A percentile compares a stretch with the other conserved stretches of the same genome.
Conservation (phyloP, 1,140 invertebrate genomes). For the Apis cerana region DNA sequence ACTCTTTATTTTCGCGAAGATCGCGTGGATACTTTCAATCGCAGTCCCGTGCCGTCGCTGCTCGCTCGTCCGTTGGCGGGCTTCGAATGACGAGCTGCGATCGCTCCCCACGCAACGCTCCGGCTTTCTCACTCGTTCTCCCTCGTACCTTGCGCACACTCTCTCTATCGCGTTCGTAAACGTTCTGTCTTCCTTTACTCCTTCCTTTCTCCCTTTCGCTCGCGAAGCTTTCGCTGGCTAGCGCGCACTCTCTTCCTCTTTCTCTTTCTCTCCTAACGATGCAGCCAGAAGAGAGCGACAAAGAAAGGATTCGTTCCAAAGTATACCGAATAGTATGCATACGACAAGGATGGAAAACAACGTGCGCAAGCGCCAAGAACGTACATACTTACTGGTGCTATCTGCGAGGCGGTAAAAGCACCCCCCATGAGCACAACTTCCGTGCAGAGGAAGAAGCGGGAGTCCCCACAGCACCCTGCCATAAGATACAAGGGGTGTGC, state of each 20-base stretch:
- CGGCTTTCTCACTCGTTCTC: constrained; percentile 60
- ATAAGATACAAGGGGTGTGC: constrained; percentile 45
- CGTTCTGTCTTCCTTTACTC: constrained; percentile 26
- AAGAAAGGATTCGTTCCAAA: constrained; percentile 4
- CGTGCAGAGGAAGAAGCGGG: constrained; percentile 59
- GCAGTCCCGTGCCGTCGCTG: constrained; percentile 74
- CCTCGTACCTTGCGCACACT: constrained; percentile 48
- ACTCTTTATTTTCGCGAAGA: constrained; percentile 53
- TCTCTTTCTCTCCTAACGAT: constrained; percentile 16
- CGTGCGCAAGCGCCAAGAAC: constrained; percentile 67
- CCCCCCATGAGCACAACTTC: constrained; percentile 65
- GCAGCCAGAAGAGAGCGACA: constrained; percentile 27
- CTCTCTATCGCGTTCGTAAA: constrained; percentile 49
- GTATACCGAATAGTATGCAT: neutral
- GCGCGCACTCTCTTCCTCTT: constrained; percentile 44
- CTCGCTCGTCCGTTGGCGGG: constrained; percentile 79
- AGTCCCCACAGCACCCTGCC: constrained; percentile 34
- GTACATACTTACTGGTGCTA: constrained; percentile 66
- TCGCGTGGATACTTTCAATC: constrained; percentile 67
- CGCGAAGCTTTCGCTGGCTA: constrained; percentile 28
- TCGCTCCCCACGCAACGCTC: constrained; percentile 68
- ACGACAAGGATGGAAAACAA: constrained; percentile 21
- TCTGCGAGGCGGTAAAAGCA: constrained; percentile 69
- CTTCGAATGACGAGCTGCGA: constrained; percentile 78
- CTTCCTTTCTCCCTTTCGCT: constrained; percentile 27